Base-by-base conservation (phyloP, 2,113 vertebrate genomes). In the Mola mola region DNA sequence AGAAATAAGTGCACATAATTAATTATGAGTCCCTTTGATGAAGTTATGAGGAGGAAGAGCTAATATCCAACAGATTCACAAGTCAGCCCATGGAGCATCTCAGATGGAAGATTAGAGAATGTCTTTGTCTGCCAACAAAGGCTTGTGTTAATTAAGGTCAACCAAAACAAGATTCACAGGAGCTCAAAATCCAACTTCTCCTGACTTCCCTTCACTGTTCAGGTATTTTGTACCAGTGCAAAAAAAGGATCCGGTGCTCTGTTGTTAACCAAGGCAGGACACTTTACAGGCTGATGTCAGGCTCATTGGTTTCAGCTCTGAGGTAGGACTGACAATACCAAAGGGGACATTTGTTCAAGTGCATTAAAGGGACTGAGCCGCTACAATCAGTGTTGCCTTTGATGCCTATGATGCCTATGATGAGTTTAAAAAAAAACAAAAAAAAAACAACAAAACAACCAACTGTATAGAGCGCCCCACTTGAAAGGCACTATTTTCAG, bases 11-110 rank as follows among this genome's bases (percentile, higher is more conserved):
- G 78, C 82, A 86, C 87, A 85, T 77, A 79, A 71, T 74, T 77
- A 79, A 71, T 74, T 52, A 76, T 28, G 60, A 84, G 82, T 91
- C 90, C 90, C 90, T 91, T 89, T 88, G 53, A 76, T 81, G 55
- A 86, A 80, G 72, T 73, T 63, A 58, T 53, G 60, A 83, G 70
- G 88, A 88, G 89, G 87, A 89, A 81, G 74, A 72, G 71, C 83
- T 75, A 72, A 78, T 60, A 78, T 69, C 69, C 61, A 75, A 88
- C 57, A 57, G 58, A 38, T 75, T 78, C 42, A 66, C 69, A 76
- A 38, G 36, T 77, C 40, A 65, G 74, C 63, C 65, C 62, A 62
- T 31, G 56, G 6, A 16, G 66, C 64, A 44, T 80, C 73, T 70
- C 79, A 72, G 75, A 44, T 73, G 41, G 50, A 36, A 74, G 29